These are phyloP conservation scores for Xestia c-nigrum DNA, from an alignment of 2,888 invertebrate genomes.

Conservation along the genomic window DNA sequence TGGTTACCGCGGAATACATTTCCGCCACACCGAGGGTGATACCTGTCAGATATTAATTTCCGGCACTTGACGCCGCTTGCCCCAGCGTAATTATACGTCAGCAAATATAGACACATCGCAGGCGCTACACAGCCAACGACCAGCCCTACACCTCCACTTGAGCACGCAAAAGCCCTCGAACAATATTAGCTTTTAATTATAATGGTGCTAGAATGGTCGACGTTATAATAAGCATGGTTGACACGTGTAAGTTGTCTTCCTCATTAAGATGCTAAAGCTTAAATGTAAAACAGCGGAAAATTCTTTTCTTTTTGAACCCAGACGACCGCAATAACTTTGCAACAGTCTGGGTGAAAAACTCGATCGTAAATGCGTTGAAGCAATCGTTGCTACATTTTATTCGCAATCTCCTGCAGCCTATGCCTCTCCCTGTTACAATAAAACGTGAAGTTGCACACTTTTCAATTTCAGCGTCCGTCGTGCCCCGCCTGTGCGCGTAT, in stretches of 20 bases:
- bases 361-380: slow-evolving; percentile 65
- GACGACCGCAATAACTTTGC: slow-evolving; percentile 35
- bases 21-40: slow-evolving; percentile 70
- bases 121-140: slow-evolving; percentile 44
- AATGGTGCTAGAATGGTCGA: slow-evolving; percentile 40
- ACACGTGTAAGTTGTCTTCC: slow-evolving; percentile 19
- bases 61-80: slow-evolving; percentile 78
- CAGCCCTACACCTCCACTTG: slow-evolving; percentile 61
- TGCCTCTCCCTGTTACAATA: slow-evolving; percentile 76
- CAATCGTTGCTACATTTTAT: slow-evolving; percentile 73
- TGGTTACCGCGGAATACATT: slow-evolving; percentile 67
- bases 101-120: slow-evolving; percentile 76
- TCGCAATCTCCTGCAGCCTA: slow-evolving; percentile 76
- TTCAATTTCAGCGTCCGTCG: slow-evolving; percentile 81
- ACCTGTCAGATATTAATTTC: slow-evolving; percentile 87
- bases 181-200: slow-evolving; percentile 63
- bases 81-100: slow-evolving; percentile 77
- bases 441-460: slow-evolving; percentile 84
- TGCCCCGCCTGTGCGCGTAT: slow-evolving; percentile 78
- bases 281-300: slow-evolving; percentile 4
- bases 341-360: slow-evolving; percentile 55
- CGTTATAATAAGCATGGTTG: slow-evolving; percentile 33
- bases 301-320: slow-evolving; percentile 20
- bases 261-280: slow-evolving; percentile 5
- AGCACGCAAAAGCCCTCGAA: slow-evolving; percentile 65